Conservation (phyloP, 2,113 vertebrate genomes). For the Dinomys branickii region DNA sequence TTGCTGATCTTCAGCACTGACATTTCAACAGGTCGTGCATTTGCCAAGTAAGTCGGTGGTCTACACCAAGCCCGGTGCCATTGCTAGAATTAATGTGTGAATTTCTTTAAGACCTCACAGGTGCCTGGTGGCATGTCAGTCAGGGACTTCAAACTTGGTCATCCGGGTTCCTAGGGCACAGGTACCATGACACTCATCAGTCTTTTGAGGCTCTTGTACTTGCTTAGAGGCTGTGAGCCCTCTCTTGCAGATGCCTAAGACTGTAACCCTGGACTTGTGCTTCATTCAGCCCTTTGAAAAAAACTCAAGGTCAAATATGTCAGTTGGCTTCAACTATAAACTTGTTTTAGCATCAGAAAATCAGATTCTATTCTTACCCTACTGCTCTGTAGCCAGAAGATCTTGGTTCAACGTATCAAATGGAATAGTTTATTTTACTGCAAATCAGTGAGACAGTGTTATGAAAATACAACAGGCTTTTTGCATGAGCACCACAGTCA, state of each 20-base stretch:
- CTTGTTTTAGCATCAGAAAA: not conserved
- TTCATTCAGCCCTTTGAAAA: not conserved
- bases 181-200: not conserved
- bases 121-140: not conserved
- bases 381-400: not conserved
- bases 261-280: not conserved
- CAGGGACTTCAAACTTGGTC: not conserved
- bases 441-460: not conserved
- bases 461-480: no score
- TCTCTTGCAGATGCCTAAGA: not conserved
- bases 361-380: not conserved
- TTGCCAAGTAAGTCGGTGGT: not conserved
- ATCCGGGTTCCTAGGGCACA: not conserved
- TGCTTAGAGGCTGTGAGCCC: not conserved
- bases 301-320: not conserved
- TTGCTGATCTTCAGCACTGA: not conserved
- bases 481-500: not conserved
- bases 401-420: not conserved
- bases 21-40: not conserved
- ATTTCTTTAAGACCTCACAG: not conserved
- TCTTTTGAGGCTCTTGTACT: not conserved
- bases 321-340: not conserved
- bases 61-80: not conserved
- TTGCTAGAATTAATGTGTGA: not conserved
- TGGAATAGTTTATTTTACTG: not conserved